Evolutionary conservation across 2,888 invertebrate species (phyloP).

Genomic region (Pyrgus malvae): DNA sequence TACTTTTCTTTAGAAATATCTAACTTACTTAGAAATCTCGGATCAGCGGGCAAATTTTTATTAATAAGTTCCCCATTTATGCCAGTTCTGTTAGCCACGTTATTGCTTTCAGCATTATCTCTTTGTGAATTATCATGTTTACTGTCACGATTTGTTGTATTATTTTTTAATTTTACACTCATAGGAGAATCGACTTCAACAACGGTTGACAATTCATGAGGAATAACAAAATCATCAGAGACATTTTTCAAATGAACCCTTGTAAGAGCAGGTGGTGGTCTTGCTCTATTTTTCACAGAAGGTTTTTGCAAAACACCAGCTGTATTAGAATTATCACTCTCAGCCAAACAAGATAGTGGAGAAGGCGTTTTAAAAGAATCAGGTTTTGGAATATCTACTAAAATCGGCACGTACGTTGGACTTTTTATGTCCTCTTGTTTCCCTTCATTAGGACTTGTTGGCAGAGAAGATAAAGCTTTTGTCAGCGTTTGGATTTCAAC

Average conservation of each 20-base stretch:
- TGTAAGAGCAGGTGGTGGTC: conserved; percentile 70
- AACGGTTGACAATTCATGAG: conserved; percentile 86
- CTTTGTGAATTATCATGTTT: conserved; percentile 33
- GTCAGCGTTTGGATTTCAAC: conserved; percentile 14
- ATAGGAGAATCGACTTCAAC: conserved; percentile 86
- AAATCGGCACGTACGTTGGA: conserved; percentile 49
- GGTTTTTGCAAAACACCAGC: conserved; percentile 19
- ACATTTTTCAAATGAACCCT: conserved; percentile 60
- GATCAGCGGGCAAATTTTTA: conserved; percentile 39
- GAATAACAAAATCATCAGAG: conserved; percentile 54
- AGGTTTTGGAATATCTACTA: conserved; percentile 64
- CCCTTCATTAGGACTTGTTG: conserved; percentile 29
- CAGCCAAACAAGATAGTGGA: conserved; percentile 28
- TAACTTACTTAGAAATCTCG: conserved; percentile 36
- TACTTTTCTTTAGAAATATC: conserved; percentile 9
- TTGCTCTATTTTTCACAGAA: conserved; percentile 46
- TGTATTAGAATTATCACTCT: conserved; percentile 35
- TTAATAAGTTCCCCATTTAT: neutral
- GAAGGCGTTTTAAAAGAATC: conserved; percentile 37
- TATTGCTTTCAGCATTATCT: conserved; percentile 23
- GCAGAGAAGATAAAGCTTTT: conserved; percentile 12
- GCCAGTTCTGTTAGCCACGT: conserved; percentile 22
- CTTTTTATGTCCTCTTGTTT: conserved; percentile 28
- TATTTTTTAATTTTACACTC: conserved; percentile 70
- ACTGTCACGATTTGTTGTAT: conserved; percentile 45